Evolutionary conservation across 2,113 vertebrate genomes (phyloP).

Genomic region (Gobius niger): DNA sequence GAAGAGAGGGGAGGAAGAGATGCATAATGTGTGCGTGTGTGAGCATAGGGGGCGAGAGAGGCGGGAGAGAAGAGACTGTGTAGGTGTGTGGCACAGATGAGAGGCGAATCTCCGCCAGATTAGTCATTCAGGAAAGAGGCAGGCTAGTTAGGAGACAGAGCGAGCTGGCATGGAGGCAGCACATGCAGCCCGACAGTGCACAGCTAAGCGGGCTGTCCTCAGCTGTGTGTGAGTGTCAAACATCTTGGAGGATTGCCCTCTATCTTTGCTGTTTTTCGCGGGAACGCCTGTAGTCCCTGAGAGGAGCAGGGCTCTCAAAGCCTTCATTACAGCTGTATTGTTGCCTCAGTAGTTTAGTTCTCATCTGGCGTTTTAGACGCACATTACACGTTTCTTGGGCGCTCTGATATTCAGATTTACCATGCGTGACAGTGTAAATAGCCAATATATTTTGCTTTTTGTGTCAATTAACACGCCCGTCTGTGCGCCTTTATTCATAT

Average conservation of each 20-base stretch:
- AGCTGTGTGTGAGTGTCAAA: slow-evolving; percentile 38
- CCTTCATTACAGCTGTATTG: slow-evolving; percentile 48
- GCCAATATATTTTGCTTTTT: slow-evolving; percentile 14
- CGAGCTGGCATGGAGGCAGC: slow-evolving; percentile 57
- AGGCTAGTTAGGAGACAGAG: slow-evolving; percentile 59
- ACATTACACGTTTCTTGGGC: slow-evolving; percentile 20
- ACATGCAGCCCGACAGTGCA: slow-evolving; percentile 33
- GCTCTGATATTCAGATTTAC: background rate
- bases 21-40: slow-evolving; percentile 72
- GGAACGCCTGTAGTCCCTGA: slow-evolving; percentile 42
- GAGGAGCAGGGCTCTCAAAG: slow-evolving; percentile 51
- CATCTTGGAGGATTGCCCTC: slow-evolving; percentile 64
- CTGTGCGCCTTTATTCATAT: slow-evolving; percentile 13
- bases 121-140: slow-evolving; percentile 71
- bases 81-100: slow-evolving; percentile 69
- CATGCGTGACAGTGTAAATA: slow-evolving; percentile 1
- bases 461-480: slow-evolving; percentile 40
- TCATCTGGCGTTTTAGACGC: slow-evolving; percentile 11
- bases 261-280: slow-evolving; percentile 75
- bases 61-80: slow-evolving; percentile 40
- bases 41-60: slow-evolving; percentile 27
- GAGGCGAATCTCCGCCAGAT: slow-evolving; percentile 72
- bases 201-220: slow-evolving; percentile 33
- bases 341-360: slow-evolving; percentile 33
- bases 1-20: slow-evolving; percentile 81